phyloP scores from a whole-genome alignment of 2,113 vertebrate species.

The Arenaria interpres region DNA sequence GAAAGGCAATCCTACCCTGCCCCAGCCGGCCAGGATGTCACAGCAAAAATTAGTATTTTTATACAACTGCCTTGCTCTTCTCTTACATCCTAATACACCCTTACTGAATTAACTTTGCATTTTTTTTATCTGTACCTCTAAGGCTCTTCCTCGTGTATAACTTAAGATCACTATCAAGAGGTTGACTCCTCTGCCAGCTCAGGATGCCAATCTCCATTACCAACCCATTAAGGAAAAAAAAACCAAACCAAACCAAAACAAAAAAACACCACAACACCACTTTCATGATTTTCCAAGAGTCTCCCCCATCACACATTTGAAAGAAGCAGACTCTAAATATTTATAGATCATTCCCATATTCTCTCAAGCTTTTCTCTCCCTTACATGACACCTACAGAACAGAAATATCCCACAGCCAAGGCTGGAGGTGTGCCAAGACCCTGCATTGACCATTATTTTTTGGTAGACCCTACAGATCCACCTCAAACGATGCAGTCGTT shows the following conservation, averaged over 20 bases:
- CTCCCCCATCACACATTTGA: not conserved
- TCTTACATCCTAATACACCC: not conserved
- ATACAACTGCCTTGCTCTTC: accelerated
- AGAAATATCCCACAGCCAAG: not conserved
- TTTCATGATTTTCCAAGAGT: not conserved
- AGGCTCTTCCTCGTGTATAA: not conserved
- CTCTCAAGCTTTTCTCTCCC: not conserved
- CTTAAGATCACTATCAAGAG: not conserved
- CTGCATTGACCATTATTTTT: accelerated
- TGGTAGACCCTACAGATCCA: not conserved
- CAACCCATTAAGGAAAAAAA: not conserved
- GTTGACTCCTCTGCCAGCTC: not conserved
- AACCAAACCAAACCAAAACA: not conserved
- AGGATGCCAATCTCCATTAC: not conserved
- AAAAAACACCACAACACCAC: not conserved
- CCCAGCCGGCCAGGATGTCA: not conserved
- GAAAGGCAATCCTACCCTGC: not conserved
- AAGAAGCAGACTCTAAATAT: not conserved
- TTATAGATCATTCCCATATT: not conserved
- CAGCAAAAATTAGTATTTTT: not conserved
- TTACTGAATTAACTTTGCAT: not conserved
- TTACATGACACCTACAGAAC: not conserved
- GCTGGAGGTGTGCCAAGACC: not conserved
- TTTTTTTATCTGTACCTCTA: not conserved
- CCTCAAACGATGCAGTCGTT: not conserved